Evolutionary conservation across 2,888 invertebrate species (phyloP).

Genomic region (Trichopria drosophilae): DNA sequence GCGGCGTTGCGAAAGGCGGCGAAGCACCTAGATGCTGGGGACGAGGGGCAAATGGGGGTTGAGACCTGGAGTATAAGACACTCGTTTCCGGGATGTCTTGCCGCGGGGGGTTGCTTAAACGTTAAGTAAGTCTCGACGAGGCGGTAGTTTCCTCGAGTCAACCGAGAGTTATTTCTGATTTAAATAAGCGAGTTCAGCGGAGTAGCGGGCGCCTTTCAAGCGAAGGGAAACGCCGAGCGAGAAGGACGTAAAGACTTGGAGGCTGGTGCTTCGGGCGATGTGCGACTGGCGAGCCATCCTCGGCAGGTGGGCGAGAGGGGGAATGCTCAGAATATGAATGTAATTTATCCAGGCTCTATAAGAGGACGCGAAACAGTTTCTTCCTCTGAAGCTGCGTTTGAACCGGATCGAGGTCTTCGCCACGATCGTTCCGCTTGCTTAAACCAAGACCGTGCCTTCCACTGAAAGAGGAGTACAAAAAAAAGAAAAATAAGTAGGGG

Average conservation of each 20-base stretch:
- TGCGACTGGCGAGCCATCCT: conserved; percentile 11
- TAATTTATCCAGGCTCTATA: conserved; percentile 49
- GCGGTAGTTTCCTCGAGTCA: conserved; percentile 25
- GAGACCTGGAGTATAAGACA: too few relatives aligned
- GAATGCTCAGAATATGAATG: conserved; percentile 47
- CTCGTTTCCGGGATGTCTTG: conserved; percentile 2
- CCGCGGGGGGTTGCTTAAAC: conserved; percentile 19
- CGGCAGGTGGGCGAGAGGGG: conserved; percentile 12
- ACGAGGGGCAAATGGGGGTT: neutral
- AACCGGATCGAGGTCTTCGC: conserved; percentile 39
- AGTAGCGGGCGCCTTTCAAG: neutral
- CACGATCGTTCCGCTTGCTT: conserved; percentile 8
- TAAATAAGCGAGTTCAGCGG: conserved; percentile 41
- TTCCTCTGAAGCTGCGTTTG: conserved; percentile 46
- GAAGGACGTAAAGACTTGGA: conserved; percentile 15
- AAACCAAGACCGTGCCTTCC: conserved; percentile 7
- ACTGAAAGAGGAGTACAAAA: conserved; percentile 19
- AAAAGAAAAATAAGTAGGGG: conserved; percentile 9
- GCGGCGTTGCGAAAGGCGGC: neutral
- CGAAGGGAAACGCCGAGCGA: neutral
- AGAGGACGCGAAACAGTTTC: conserved; percentile 47
- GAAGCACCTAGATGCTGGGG: neutral
- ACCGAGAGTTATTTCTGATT: conserved; percentile 47
- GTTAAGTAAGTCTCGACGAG: conserved; percentile 31
- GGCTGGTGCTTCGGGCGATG: conserved; percentile 7